Conservation (phyloP, 2,888 invertebrate species). For the Eupithecia exiguata region DNA sequence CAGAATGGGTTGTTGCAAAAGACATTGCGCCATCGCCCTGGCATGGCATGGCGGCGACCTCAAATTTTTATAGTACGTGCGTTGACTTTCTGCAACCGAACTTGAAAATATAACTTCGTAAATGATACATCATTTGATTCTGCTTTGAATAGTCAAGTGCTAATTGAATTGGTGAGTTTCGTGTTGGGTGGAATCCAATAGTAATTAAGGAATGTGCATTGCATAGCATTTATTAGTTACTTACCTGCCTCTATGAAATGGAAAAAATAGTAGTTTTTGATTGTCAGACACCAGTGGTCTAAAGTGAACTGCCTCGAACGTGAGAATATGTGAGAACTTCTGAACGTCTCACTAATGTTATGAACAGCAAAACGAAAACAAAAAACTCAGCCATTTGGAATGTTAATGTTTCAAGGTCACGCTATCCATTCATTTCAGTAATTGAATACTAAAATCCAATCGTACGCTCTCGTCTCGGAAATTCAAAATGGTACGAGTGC, state of each 20-base stretch:
- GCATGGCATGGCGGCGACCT: slow-evolving; percentile 52
- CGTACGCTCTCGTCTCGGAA: slow-evolving; percentile 12
- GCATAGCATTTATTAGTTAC: not conserved
- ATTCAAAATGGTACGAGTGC: slow-evolving; percentile 54
- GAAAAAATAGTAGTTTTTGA: too few relatives aligned
- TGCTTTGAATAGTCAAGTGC: slow-evolving; percentile 36
- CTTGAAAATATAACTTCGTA: slow-evolving; percentile 43
- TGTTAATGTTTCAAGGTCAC: slow-evolving; percentile 9
- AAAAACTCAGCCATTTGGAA: not conserved
- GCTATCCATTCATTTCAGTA: slow-evolving; percentile 5
- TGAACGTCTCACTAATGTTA: not conserved
- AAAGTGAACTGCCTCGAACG: not conserved
- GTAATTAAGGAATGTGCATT: not conserved
- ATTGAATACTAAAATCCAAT: not conserved
- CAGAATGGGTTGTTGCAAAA: slow-evolving; percentile 63
- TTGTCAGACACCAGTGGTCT: not conserved
- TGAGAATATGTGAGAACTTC: not conserved
- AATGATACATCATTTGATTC: slow-evolving; percentile 40
- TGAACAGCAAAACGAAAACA: not conserved
- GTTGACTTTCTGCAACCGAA: slow-evolving; percentile 46
- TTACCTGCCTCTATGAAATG: too few relatives aligned
- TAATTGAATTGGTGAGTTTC: slow-evolving; percentile 34
- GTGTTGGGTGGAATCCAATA: not conserved
- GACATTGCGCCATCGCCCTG: slow-evolving; percentile 53
- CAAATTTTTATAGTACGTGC: slow-evolving; percentile 60